Conservation (phyloP, 2,113 vertebrate species). For the Acanthochromis polyacanthus region DNA sequence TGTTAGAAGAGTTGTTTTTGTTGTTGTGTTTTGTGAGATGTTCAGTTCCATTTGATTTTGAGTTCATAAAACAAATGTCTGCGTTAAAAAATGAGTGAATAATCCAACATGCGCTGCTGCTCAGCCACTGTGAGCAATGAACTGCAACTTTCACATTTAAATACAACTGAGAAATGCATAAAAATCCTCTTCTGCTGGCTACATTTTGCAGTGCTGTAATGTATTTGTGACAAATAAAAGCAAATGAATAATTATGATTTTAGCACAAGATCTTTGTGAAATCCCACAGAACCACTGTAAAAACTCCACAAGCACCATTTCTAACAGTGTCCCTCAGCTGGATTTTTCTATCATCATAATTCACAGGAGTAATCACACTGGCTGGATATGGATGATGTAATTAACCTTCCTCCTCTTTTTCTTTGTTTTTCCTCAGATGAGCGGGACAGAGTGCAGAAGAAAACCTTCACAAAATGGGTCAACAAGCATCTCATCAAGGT, state of each 20-base stretch:
- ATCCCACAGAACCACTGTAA: neutral
- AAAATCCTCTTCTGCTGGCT: neutral
- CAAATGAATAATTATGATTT: too few relatives aligned
- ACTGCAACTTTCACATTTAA: neutral
- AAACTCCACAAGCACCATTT: neutral
- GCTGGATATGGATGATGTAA: conserved; percentile 5
- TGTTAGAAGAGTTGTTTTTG: neutral
- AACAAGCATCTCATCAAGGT: conserved; percentile 99
- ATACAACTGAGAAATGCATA: neutral
- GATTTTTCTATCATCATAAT: neutral
- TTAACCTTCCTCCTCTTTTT: conserved; percentile 49
- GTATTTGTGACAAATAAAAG: too few relatives aligned
- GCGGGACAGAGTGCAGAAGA: conserved; percentile 98
- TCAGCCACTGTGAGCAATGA: neutral
- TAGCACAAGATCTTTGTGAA: too few relatives aligned
- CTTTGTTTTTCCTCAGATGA: conserved; percentile 87
- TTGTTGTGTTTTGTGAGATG: too few relatives aligned
- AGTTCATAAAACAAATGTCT: neutral
- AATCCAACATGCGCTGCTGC: neutral
- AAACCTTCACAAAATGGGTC: conserved; percentile 99
- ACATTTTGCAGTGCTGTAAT: too few relatives aligned
- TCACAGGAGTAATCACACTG: neutral
- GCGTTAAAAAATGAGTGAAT: neutral
- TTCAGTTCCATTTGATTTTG: neutral
- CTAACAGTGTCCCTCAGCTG: too few relatives aligned